These are phyloP conservation scores for Conger conger DNA, from an alignment of 2,113 vertebrate species.

Conservation along the genomic window DNA sequence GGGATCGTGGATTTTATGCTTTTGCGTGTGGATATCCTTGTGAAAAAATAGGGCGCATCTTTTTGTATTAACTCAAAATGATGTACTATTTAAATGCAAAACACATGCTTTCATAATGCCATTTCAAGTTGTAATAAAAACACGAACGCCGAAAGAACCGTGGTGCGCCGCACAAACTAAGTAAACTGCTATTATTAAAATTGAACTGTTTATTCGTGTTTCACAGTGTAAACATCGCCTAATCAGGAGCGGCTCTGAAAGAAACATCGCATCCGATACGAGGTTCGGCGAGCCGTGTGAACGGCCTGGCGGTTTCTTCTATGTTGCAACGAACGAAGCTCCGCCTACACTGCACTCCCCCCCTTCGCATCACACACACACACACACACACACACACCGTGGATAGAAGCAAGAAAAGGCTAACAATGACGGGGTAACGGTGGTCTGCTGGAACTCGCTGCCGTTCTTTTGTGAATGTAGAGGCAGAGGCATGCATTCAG, in stretches of 20 bases:
- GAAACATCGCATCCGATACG: no score
- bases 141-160: neutral
- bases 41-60: no score
- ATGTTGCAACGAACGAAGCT: neutral
- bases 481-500: neutral
- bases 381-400: neutral
- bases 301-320: neutral
- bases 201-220: no score
- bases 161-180: no score
- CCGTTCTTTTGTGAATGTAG: neutral
- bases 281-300: neutral
- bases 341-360: neutral
- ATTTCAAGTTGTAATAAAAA: neutral
- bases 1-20: no score
- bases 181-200: no score
- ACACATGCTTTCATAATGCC: neutral
- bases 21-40: no score
- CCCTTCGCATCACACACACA: neutral
- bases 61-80: neutral
- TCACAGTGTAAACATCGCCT: no score
- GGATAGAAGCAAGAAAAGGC: neutral
- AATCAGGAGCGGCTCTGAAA: no score
- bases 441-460: neutral
- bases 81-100: neutral
- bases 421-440: constrained; percentile 1